Base-by-base conservation (phyloP, 1,140 invertebrate species). In the Notospermus geniculatus region DNA sequence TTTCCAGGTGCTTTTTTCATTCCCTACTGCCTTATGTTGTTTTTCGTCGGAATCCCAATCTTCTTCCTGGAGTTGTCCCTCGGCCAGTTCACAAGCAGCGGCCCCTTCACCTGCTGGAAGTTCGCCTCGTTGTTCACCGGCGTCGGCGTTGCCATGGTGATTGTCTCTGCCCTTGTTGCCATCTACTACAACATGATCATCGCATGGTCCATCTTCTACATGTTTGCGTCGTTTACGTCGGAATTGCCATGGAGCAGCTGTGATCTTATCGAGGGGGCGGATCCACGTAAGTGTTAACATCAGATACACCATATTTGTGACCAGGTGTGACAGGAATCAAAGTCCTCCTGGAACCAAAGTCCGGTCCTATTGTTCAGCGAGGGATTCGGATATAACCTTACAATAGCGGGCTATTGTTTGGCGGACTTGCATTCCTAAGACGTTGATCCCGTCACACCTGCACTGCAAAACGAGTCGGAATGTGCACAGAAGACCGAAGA, bases 101-200 rank as follows among this genome's bases (percentile, higher is more conserved):
- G 90, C 45, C 86, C 88, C n/a, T 87, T 89, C 41, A 89, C 88
- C n/a, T 85, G 89, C 52, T 92, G 90, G 89, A 84, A 87, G 65
- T 89, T 90, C 60, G 89, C 90, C 32, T 90, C 90, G 0, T 82
- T 92, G 46, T 89, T 92, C 69, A 43, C 67, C 91, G 90, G 91
- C n/a, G 85, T 90, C 9, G 91, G 90, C 0, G 87, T 87, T 77
- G 88, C 88, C 1, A 89, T 91, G 80, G 83, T 90, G 52, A 57
- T 78, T 0, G 62, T 80, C 1, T 72, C 81, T 0, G 60, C 68
- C 7, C 71, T 80, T 7, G 75, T 83, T 54, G 61, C 75, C 25
- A 71, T 84, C 50, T 84, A 84, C 66, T 84, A 84, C 70, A 80
- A 80, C 70, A 70, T 81, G 22, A 75, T 82, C 57, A 81, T 83